Percentiles rank a stretch among this genome's conserved stretches.
Conservation (phyloP, 23 tunicate species). For the Halocynthia aurantium region DNA sequence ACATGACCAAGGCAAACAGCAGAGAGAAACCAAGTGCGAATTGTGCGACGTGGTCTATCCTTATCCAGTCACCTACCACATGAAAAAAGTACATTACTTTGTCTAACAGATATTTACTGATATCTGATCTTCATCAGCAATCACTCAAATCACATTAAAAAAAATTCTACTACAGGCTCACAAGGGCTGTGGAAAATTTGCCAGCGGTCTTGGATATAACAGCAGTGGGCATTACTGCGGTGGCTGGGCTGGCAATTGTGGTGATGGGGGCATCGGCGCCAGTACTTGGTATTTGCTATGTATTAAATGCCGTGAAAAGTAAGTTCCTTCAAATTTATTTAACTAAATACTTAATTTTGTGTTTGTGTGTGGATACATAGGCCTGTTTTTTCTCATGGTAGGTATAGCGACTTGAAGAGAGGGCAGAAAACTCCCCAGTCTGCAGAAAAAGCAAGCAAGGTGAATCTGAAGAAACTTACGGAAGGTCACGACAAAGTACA, state of each 20-base stretch:
- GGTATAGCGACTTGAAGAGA: no score
- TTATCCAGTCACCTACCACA: constrained; percentile 70
- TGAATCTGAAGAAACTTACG: no score
- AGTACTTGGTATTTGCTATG: constrained; percentile 76
- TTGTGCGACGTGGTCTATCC: constrained; percentile 47
- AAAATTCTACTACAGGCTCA: constrained; percentile 24
- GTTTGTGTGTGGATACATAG: no score
- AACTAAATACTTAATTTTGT: no score
- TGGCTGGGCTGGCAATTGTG: constrained; percentile 80
- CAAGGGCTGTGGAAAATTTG: constrained; percentile 66
- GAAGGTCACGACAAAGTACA: constrained; percentile 16
- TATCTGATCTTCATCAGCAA: no score
- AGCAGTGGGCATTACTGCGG: constrained; percentile 70
- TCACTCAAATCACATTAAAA: not conserved
- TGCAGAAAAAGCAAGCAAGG: no score
- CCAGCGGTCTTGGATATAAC: constrained; percentile 63
- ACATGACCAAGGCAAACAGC: constrained; percentile 20
- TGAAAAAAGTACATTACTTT: constrained; percentile 30
- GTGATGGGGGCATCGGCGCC: constrained; percentile 62
- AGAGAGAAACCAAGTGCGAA: constrained; percentile 47
- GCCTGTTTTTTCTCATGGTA: no score
- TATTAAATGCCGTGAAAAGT: constrained; percentile 43
- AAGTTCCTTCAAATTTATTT: not conserved
- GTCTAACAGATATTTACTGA: no score
- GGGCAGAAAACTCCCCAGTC: no score